Conservation (phyloP, 1,140 invertebrate genomes). For the Anoplolepis gracilipes region DNA sequence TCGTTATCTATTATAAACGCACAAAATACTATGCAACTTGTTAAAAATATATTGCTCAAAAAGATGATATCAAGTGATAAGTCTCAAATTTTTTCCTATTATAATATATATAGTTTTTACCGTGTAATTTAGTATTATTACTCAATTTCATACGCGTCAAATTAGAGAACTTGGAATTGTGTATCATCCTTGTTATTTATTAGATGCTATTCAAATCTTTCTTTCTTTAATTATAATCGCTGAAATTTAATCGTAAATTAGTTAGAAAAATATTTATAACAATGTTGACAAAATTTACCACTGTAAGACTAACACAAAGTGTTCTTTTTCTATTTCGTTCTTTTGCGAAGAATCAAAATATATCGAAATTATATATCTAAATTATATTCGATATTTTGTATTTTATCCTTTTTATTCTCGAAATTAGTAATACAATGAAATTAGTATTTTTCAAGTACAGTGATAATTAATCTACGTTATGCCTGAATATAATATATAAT, state of each 20-base stretch:
- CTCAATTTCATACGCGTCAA: neutral
- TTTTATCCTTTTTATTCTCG: neutral
- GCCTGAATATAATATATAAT: neutral
- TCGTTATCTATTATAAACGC: constrained; percentile 11
- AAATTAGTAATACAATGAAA: neutral
- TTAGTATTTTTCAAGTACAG: neutral
- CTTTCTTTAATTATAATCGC: neutral
- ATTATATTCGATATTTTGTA: neutral
- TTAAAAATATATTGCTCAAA: constrained; percentile 31
- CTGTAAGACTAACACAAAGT: neutral
- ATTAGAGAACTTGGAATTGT: neutral
- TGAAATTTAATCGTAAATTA: neutral
- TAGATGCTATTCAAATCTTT: neutral
- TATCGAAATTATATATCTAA: neutral
- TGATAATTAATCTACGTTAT: neutral
- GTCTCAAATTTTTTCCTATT: constrained; percentile 9
- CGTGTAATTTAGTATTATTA: neutral
- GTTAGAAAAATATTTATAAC: neutral
- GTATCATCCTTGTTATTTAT: neutral
- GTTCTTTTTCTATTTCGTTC: no score
- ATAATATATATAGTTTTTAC: neutral
- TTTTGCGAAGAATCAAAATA: neutral
- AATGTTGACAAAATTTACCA: neutral
- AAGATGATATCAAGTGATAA: constrained; percentile 16
- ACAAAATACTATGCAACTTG: constrained; percentile 12